Percentiles rank a stretch among this genome's conserved stretches.
Conservation (phyloP, 2,888 invertebrate species). For the Elgonia sp. region DNA sequence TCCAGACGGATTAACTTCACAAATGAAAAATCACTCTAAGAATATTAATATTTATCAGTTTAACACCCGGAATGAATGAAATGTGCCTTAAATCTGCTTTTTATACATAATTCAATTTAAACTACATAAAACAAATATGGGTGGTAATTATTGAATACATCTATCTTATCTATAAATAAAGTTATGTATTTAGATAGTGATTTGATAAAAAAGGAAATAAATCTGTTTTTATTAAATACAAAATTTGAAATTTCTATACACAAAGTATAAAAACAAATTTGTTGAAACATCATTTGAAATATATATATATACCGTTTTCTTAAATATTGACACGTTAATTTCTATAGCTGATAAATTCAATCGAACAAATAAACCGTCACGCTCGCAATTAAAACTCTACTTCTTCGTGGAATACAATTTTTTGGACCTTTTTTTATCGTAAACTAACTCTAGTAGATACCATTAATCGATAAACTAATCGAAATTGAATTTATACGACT, state of each 20-base stretch:
- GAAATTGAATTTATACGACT: slow-evolving; percentile 12
- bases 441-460: slow-evolving; percentile 16
- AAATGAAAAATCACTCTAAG: slow-evolving; percentile 36
- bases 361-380: background rate
- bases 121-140: background rate
- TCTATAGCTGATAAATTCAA: background rate
- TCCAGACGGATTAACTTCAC: slow-evolving; percentile 32
- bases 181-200: too few relatives aligned
- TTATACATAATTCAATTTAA: slow-evolving; percentile 19
- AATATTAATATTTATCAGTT: slow-evolving; percentile 45
- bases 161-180: too few relatives aligned
- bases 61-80: slow-evolving; percentile 29
- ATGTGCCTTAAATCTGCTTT: background rate
- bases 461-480: slow-evolving; percentile 21
- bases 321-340: slow-evolving; percentile 12
- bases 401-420: background rate
- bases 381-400: slow-evolving; percentile 24
- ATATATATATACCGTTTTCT: background rate
- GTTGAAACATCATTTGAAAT: background rate
- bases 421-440: background rate
- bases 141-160: background rate
- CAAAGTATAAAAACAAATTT: slow-evolving; percentile 3
- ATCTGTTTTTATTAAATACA: background rate
- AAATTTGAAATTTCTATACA: background rate
- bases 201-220: too few relatives aligned